These are phyloP conservation scores for Tapirus terrestris DNA, from an alignment of 2,113 vertebrate genomes.

Conservation along the genomic window DNA sequence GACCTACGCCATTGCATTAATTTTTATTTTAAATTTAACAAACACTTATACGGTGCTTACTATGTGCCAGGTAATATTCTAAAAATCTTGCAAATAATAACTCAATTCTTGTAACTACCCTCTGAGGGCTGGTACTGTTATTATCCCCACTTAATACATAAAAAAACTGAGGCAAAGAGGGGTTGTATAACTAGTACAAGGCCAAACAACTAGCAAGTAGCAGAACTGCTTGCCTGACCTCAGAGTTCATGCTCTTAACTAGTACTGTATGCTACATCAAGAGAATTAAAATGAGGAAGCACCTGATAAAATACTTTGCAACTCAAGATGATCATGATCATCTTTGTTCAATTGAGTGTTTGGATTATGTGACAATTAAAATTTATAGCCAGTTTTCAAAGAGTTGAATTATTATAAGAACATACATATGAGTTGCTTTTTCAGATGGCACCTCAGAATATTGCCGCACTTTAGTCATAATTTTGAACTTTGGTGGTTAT, in stretches of 20 bases:
- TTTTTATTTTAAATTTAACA: constrained; percentile 39
- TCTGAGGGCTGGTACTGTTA: background rate
- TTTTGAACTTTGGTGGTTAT: background rate
- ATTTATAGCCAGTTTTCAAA: background rate
- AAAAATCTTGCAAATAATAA: background rate
- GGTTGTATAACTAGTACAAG: background rate
- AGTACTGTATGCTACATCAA: background rate
- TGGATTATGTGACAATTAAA: background rate
- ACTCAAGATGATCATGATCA: background rate
- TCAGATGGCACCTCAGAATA: background rate
- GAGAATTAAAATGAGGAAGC: constrained; percentile 21
- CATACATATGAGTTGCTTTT: background rate
- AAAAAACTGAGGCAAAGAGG: background rate
- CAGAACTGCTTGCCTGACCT: background rate
- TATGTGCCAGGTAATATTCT: background rate
- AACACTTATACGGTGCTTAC: background rate
- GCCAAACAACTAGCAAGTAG: background rate
- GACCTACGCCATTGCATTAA: background rate
- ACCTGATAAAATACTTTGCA: background rate
- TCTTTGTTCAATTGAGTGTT: background rate
- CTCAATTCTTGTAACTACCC: background rate
- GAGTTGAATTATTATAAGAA: background rate
- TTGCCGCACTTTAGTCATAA: background rate
- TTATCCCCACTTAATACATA: background rate
- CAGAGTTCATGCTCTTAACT: background rate